Conservation (phyloP, 2,113 vertebrate genomes). For the Hippocampus comes region DNA sequence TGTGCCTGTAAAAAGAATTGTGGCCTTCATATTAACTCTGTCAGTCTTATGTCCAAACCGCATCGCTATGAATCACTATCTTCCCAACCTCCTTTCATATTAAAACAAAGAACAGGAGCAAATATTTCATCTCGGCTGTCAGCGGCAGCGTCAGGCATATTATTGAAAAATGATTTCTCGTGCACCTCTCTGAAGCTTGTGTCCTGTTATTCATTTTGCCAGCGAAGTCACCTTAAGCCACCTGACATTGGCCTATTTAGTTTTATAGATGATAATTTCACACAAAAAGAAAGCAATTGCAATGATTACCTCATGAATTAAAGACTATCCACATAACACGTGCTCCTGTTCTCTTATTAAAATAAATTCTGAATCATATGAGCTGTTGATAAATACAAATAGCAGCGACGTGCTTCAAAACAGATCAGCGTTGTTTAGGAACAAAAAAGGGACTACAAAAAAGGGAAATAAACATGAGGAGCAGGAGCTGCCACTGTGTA, state of each 20-base stretch:
- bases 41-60: constrained; percentile 46
- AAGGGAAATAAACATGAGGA: too few relatives aligned
- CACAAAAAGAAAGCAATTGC: constrained; percentile 68
- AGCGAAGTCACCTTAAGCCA: constrained; percentile 57
- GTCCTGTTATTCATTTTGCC: constrained; percentile 72
- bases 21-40: constrained; percentile 34
- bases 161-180: constrained; percentile 74
- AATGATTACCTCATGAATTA: constrained; percentile 65
- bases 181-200: constrained; percentile 61
- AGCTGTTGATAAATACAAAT: constrained; percentile 19
- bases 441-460: background rate
- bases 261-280: constrained; percentile 69
- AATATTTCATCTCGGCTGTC: constrained; percentile 72
- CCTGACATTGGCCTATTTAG: constrained; percentile 71
- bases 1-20: constrained; percentile 20
- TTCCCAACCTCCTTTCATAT: constrained; percentile 55
- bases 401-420: background rate
- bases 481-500: too few relatives aligned
- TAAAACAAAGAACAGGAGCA: constrained; percentile 67
- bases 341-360: constrained; percentile 33
- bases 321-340: constrained; percentile 28
- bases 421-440: background rate
- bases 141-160: constrained; percentile 55
- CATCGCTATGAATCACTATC: constrained; percentile 57
- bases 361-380: constrained; percentile 25